These are phyloP conservation scores for Papilio dardanus DNA, from an alignment of 1,140 invertebrate genomes.

Conservation along the genomic window DNA sequence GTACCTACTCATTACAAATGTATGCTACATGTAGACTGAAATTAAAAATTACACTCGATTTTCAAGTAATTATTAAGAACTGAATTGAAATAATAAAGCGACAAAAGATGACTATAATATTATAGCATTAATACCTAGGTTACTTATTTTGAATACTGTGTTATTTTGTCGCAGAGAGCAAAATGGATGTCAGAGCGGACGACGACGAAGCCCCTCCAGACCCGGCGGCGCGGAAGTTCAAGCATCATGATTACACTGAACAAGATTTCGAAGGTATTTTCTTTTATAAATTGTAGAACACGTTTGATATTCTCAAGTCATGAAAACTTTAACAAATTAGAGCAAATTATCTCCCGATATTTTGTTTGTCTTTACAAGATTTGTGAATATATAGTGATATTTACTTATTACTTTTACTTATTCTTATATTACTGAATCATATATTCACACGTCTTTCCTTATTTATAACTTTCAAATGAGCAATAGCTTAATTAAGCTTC, in stretches of 20 bases:
- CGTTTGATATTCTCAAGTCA: no score
- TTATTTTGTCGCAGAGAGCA: slow-evolving; percentile 80
- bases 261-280: slow-evolving; percentile 93
- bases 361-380: no score
- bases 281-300: no score
- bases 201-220: slow-evolving; percentile 92
- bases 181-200: slow-evolving; percentile 84
- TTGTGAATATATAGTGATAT: neutral
- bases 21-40: neutral
- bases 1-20: neutral
- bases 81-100: neutral
- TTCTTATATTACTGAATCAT: neutral
- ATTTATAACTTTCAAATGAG: neutral
- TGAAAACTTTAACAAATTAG: no score
- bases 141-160: neutral
- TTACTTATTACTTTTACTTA: neutral
- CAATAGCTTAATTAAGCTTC: neutral
- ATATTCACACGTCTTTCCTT: neutral
- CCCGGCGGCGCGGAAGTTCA: slow-evolving; percentile 89
- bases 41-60: no score
- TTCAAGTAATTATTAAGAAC: neutral
- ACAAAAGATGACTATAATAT: neutral
- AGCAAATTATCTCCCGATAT: no score
- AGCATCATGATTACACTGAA: slow-evolving; percentile 91
- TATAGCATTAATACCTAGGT: no score